phyloP scores from a whole-genome alignment of 2,113 vertebrate species.

The Psilopogon haemacephalus region DNA sequence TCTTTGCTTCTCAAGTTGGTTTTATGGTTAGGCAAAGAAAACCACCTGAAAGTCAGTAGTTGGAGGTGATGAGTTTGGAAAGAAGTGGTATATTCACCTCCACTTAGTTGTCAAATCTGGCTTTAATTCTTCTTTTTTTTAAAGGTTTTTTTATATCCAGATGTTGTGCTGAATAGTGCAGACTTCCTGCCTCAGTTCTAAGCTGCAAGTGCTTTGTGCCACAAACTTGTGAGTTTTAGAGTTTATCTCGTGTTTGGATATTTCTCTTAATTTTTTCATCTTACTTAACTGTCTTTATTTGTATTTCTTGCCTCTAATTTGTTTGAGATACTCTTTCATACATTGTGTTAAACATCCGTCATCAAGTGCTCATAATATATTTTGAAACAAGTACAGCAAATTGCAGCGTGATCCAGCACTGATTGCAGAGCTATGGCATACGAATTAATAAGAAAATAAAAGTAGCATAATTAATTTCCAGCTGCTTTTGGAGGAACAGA shows the following conservation, averaged over 20 bases:
- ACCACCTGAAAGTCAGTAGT: background rate
- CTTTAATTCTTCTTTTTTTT: background rate
- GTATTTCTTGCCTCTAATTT: constrained; percentile 45
- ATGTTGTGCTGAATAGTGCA: background rate
- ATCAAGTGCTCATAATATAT: constrained; percentile 38
- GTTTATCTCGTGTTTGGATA: background rate
- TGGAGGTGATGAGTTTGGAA: background rate
- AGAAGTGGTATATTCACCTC: background rate
- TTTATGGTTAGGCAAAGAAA: background rate
- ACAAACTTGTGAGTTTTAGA: background rate
- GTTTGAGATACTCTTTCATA: constrained; percentile 40
- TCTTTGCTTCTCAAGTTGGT: background rate
- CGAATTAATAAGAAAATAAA: constrained; percentile 63
- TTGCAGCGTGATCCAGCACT: constrained; percentile 44
- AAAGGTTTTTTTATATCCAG: background rate
- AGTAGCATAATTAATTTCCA: constrained; percentile 57
- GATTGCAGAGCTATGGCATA: constrained; percentile 54
- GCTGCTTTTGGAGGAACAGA: constrained; percentile 55
- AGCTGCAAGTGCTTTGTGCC: background rate
- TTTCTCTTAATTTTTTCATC: background rate
- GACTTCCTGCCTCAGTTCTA: background rate
- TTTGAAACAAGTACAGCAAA: constrained; percentile 50
- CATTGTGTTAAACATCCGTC: constrained; percentile 40
- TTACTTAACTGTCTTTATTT: constrained; percentile 9
- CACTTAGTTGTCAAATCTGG: background rate